Base-by-base conservation (phyloP, 2,113 vertebrate species). In the Himantopus leucocephalus region DNA sequence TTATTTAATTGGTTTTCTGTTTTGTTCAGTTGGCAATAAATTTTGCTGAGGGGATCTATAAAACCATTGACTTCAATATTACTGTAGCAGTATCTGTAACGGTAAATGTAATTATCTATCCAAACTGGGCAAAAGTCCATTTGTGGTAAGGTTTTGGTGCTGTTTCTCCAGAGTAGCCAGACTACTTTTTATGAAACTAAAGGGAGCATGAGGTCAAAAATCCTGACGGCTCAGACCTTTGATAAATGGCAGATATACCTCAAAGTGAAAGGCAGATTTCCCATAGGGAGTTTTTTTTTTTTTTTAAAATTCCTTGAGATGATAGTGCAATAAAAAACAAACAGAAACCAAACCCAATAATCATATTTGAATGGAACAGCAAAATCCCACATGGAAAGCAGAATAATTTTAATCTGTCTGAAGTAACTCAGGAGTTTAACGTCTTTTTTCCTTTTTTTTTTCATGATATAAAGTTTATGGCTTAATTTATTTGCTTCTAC, bases 231-330 rank as follows among this genome's bases (percentile, higher is more conserved):
- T 89, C 66, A 85, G 91, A 90, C 55, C 74, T 94, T 85, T 97
- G 95, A 94, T 95, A 94, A 97, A 97, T 94, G 89, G 85, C 91
- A 96, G 66, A 88, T 91, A 62, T 39, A 77, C n/a, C 34, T 37
- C 62, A 85, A 95, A 95, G 86, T 85, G 95, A 94, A 97, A 93
- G 88, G 87, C 83, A 88, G 67, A 91, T 94, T 95, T 95, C 94
- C 91, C 94, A 74, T 12, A 52, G 87, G 84, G 75, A 93, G 14
- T 24, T 35, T 14, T 87, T 67, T 80, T 50, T n/a, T 35, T 14
- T 90, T 67, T 80, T 50, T n/a, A 6, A 50, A 90, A 86, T 89
- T 95, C 91, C 39, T 73, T 76, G 66, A 83, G 62, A 94, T 87
- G 66, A 58, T 94, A 95, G 59, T 47, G 45, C 0, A 34, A 95